Percentiles rank a stretch among this genome's conserved stretches.
Evolutionary conservation across 92 coral and sea anemone genomes (phyloP).

Genomic region (Montipora capitata): DNA sequence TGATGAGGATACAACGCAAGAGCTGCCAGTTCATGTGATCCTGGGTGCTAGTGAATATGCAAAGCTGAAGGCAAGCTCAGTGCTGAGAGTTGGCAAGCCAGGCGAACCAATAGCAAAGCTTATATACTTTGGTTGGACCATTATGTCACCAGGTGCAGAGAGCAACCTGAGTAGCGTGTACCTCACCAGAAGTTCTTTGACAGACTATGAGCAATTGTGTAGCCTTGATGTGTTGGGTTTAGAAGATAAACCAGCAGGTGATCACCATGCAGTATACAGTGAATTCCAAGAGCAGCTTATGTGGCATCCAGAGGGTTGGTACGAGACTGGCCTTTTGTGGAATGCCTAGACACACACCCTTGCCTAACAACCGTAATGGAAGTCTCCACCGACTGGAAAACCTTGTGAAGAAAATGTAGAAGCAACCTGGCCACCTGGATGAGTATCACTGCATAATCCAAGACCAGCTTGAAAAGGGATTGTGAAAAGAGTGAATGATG

Average conservation of each 20-base stretch:
- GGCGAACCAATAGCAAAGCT: constrained; percentile 60
- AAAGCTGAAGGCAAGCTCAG: constrained; percentile 31
- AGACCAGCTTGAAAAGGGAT: background rate
- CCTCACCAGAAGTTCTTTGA: constrained; percentile 37
- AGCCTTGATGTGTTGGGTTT: constrained; percentile 64
- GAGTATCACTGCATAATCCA: background rate
- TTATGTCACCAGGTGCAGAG: constrained; percentile 58
- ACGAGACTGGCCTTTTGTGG: constrained; percentile 73
- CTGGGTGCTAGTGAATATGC: constrained; percentile 63
- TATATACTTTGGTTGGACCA: constrained; percentile 55
- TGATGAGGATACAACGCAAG: constrained; percentile 39
- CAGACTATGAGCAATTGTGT: constrained; percentile 73
- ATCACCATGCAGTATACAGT: constrained; percentile 40
- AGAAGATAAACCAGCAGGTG: constrained; percentile 62
- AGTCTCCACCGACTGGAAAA: constrained; percentile 49
- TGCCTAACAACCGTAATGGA: constrained; percentile 50
- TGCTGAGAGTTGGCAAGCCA: constrained; percentile 36
- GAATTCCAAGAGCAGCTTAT: constrained; percentile 67
- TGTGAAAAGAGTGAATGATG: constrained; percentile 7
- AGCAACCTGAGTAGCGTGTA: constrained; percentile 24
- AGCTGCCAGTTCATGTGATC: constrained; percentile 61
- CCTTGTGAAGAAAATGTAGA: background rate
- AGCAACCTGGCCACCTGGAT: background rate
- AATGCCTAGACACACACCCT: constrained; percentile 46
- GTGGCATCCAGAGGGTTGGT: constrained; percentile 66